phyloP scores from a whole-genome alignment of 2,888 invertebrate species.

The Trissoscelio sp. region DNA sequence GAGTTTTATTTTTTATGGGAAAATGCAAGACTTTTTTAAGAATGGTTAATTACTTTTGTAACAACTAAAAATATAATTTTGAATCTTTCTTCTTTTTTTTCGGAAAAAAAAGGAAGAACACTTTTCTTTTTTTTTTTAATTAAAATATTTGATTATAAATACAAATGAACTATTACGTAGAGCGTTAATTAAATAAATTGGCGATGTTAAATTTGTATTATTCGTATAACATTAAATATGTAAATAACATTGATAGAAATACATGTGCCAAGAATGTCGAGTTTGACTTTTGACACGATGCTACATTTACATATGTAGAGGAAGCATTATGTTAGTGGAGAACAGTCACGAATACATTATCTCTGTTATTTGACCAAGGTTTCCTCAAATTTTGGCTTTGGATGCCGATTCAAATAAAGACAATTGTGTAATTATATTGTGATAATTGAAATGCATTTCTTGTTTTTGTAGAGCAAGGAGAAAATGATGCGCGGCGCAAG shows the following conservation, averaged over 20 bases:
- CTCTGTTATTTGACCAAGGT: not conserved
- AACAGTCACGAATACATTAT: slow-evolving; percentile 37
- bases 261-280: slow-evolving; percentile 32
- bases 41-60: too few species aligned
- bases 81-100: too few species aligned
- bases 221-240: slow-evolving; percentile 37
- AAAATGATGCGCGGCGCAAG: slow-evolving; percentile 99
- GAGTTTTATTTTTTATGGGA: too few species aligned
- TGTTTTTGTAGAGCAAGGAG: slow-evolving; percentile 94
- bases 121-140: too few species aligned
- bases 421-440: not conserved
- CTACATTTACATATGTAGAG: slow-evolving; percentile 55
- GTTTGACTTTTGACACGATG: slow-evolving; percentile 61
- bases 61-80: too few species aligned
- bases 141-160: too few species aligned
- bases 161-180: too few species aligned
- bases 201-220: slow-evolving; percentile 33
- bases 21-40: too few species aligned
- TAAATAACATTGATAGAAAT: slow-evolving; percentile 30
- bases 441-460: not conserved
- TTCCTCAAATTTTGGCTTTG: not conserved
- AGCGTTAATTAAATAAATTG: too few species aligned
- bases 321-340: slow-evolving; percentile 15
- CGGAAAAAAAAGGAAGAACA: too few species aligned
- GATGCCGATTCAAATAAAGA: not conserved